These are phyloP conservation scores for Rhingia rostrata DNA, from an alignment of 2,888 invertebrate genomes.

Conservation along the genomic window DNA sequence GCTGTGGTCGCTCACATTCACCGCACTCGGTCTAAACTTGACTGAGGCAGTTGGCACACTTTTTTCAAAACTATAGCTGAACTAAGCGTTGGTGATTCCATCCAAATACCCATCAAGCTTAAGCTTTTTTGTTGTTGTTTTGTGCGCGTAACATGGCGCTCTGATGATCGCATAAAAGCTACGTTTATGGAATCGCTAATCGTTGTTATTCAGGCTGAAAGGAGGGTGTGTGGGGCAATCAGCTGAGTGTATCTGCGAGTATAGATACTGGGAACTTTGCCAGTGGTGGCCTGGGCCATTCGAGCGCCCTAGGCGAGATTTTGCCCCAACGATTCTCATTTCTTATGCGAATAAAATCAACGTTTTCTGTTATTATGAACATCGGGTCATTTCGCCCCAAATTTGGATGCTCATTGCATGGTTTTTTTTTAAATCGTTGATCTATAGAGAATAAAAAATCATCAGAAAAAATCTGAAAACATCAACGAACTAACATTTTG, in stretches of 20 bases:
- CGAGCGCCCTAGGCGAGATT: too few relatives aligned
- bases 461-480: too few relatives aligned
- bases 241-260: constrained; percentile 11
- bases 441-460: too few relatives aligned
- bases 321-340: too few relatives aligned
- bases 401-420: too few relatives aligned
- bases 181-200: neutral
- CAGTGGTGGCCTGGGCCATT: too few relatives aligned
- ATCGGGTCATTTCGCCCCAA: too few relatives aligned
- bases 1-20: constrained; percentile 19
- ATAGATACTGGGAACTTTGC: neutral
- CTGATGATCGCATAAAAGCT: constrained; percentile 59
- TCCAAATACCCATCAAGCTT: neutral
- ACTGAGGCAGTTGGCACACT: constrained; percentile 41
- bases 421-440: too few relatives aligned
- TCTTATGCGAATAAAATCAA: too few relatives aligned
- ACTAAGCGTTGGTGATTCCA: constrained; percentile 35
- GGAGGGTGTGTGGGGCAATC: constrained; percentile 4
- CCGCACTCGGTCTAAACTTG: constrained; percentile 54
- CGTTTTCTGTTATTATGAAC: too few relatives aligned
- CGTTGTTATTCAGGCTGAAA: too few relatives aligned
- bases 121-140: constrained; percentile 27
- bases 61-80: constrained; percentile 15
- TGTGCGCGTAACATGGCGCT: constrained; percentile 3
- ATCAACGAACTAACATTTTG: too few relatives aligned